Conservation (phyloP, 2,888 invertebrate species). For the Ectropis crepuscularia region DNA sequence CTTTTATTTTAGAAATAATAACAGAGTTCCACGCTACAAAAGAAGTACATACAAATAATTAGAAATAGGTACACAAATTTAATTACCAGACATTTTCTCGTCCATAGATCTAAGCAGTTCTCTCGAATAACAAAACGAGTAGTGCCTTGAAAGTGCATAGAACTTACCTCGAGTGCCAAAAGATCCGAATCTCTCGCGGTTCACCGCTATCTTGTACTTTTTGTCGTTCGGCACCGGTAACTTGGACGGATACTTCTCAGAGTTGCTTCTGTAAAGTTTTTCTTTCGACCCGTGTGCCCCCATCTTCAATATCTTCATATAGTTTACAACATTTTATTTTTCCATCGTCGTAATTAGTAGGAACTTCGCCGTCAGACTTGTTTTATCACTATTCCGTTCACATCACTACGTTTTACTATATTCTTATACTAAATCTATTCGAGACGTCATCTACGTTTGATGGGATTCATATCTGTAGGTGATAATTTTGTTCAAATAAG, state of each 20-base stretch:
- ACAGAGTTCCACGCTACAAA: no score
- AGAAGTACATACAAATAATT: no score
- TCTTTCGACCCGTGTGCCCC: conserved; percentile 92
- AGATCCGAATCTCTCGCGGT: conserved; percentile 88
- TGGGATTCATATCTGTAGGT: conserved; percentile 43
- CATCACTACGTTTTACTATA: conserved; percentile 55
- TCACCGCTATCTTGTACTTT: conserved; percentile 85
- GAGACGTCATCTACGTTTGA: conserved; percentile 50
- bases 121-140: not conserved
- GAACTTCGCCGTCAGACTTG: conserved; percentile 53
- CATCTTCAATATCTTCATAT: conserved; percentile 84
- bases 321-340: conserved; percentile 62
- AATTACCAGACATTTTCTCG: no score
- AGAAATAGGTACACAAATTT: no score
- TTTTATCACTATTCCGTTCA: conserved; percentile 56
- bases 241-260: conserved; percentile 85
- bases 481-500: conserved; percentile 32
- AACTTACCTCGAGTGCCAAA: conserved; percentile 87
- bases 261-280: conserved; percentile 87
- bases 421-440: conserved; percentile 39
- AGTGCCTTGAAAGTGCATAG: not conserved
- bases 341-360: conserved; percentile 53
- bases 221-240: conserved; percentile 83
- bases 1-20: no score
- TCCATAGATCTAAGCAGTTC: no score